Evolutionary conservation across 2,888 invertebrate species (phyloP).

Genomic region (Itoplectis maculator): DNA sequence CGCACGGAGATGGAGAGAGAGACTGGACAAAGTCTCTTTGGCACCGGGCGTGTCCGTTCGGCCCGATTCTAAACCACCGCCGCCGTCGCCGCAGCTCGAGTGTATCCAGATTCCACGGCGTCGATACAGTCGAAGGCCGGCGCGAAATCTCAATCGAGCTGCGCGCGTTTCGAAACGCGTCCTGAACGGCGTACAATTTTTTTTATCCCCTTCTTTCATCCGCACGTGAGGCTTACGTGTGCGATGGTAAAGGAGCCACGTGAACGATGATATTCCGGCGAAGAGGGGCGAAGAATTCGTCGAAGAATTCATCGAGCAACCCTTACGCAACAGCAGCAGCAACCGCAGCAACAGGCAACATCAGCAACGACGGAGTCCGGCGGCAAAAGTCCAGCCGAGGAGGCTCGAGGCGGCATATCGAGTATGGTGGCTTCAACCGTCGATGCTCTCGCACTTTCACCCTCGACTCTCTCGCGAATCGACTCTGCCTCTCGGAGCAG

Average conservation of each 20-base stretch:
- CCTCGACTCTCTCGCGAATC: constrained; percentile 61
- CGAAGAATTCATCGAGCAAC: constrained; percentile 25
- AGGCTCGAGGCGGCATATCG: not conserved
- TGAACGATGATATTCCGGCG: constrained; percentile 2
- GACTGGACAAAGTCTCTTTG: constrained; percentile 35
- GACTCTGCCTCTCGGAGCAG: constrained; percentile 10
- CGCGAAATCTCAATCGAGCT: constrained; percentile 41
- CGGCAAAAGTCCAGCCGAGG: constrained; percentile 7
- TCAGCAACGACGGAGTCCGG: constrained; percentile 2
- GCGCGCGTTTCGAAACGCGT: constrained; percentile 19
- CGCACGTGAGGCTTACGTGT: not conserved
- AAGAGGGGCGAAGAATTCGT: constrained; percentile 11
- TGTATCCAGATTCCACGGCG: constrained; percentile 34
- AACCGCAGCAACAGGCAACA: constrained; percentile 7
- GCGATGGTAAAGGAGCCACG: not conserved
- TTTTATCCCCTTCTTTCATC: not conserved
- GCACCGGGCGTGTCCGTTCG: constrained; percentile 44
- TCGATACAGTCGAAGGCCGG: constrained; percentile 27
- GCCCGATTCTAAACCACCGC: constrained; percentile 26
- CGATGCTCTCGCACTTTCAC: constrained; percentile 64
- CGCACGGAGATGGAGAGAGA: not conserved
- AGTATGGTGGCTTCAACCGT: constrained; percentile 31
- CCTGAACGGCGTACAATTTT: not conserved
- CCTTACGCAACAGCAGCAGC: constrained; percentile 16
- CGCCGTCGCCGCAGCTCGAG: not conserved